Percentiles rank a stretch among this genome's conserved stretches.
Conservation (phyloP, 2,888 invertebrate genomes). For the Tetheella fluctuosa region DNA sequence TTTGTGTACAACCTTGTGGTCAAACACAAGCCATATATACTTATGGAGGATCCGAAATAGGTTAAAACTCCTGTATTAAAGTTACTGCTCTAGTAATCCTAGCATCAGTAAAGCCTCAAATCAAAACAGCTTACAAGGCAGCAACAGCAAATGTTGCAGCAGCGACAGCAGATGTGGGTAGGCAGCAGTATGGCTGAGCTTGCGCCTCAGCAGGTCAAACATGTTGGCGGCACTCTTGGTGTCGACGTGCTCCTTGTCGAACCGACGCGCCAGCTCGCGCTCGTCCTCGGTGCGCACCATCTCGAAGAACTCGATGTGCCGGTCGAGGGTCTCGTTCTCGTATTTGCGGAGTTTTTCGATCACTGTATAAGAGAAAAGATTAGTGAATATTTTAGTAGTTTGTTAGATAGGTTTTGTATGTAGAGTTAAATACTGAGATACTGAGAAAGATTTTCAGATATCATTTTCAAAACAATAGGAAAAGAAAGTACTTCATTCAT, state of each 20-base stretch:
- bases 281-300: constrained; percentile 99
- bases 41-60: too few species aligned
- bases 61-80: too few species aligned
- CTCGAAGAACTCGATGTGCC: constrained; percentile 99
- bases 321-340: constrained; percentile 96
- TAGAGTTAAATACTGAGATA: too few species aligned
- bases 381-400: too few species aligned
- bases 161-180: constrained; percentile 96
- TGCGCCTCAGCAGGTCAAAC: constrained; percentile 95
- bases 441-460: too few species aligned
- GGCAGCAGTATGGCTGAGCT: constrained; percentile 95
- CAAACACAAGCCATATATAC: too few species aligned
- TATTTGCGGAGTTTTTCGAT: constrained; percentile 96
- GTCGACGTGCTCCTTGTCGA: constrained; percentile 96
- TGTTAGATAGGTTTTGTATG: too few species aligned
- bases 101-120: too few species aligned
- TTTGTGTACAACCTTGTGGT: too few species aligned
- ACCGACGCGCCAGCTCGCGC: constrained; percentile 94
- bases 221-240: constrained; percentile 96
- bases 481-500: too few species aligned
- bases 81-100: too few species aligned
- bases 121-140: constrained; percentile 85
- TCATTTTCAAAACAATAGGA: too few species aligned
- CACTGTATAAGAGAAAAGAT: constrained; percentile 72
- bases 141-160: constrained; percentile 92